Evolutionary conservation across 2,797 vertebrate genomes (phyloP).

Genomic region (Anguilla megastoma): DNA sequence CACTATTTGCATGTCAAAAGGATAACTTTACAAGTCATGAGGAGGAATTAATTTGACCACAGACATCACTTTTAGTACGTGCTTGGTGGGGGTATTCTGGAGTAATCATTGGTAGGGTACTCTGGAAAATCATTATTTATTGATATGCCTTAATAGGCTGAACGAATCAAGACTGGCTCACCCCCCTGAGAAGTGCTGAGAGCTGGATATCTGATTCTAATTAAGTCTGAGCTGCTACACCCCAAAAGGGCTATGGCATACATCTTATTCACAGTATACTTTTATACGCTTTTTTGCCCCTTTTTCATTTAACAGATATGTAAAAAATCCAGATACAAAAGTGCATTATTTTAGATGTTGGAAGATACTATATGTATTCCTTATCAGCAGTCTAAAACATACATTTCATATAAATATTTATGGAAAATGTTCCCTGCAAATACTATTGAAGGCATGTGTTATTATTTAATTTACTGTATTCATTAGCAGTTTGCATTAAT

Average conservation of each 20-base stretch:
- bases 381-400: too few relatives aligned
- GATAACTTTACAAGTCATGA: slow-evolving; percentile 57
- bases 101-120: slow-evolving; percentile 25
- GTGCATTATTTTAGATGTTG: too few relatives aligned
- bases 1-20: slow-evolving; percentile 47
- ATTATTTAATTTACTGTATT: too few relatives aligned
- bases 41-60: slow-evolving; percentile 60
- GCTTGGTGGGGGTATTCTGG: slow-evolving; percentile 56
- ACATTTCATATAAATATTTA: too few relatives aligned
- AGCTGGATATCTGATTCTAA: slow-evolving; percentile 71
- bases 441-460: too few relatives aligned
- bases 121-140: slow-evolving; percentile 74
- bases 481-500: too few relatives aligned
- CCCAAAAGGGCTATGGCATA: slow-evolving; percentile 61
- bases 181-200: slow-evolving; percentile 63
- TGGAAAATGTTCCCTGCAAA: too few relatives aligned
- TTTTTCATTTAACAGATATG: too few relatives aligned
- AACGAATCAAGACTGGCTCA: slow-evolving; percentile 63
- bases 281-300: background rate
- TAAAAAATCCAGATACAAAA: too few relatives aligned
- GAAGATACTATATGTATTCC: too few relatives aligned
- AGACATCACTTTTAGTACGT: slow-evolving; percentile 64
- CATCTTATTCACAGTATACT: slow-evolving; percentile 55
- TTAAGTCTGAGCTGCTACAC: slow-evolving; percentile 63
- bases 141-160: slow-evolving; percentile 73